phyloP scores from a whole-genome alignment of 2,888 invertebrate species.

The Caenorhabditis uteleia region DNA sequence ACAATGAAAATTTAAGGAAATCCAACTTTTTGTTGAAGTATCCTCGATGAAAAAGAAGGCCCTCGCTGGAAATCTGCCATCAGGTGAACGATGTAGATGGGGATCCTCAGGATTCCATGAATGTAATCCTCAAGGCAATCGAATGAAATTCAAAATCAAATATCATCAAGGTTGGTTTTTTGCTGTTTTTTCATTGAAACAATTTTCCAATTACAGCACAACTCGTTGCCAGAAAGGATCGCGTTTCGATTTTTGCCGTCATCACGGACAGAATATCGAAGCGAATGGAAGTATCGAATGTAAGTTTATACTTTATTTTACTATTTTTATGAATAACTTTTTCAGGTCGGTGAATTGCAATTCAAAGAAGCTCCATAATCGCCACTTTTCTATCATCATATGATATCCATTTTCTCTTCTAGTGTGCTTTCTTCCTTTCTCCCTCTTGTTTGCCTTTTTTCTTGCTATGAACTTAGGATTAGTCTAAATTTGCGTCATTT shows the following conservation, averaged over 20 bases:
- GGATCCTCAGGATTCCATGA: constrained; percentile 6
- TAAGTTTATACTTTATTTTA: neutral
- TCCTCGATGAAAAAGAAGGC: constrained; percentile 9
- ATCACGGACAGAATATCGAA: neutral
- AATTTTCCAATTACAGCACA: neutral
- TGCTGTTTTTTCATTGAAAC: neutral
- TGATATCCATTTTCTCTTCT: too few relatives aligned
- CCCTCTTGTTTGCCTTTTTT: too few relatives aligned
- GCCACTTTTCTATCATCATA: neutral
- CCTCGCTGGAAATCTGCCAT: constrained; percentile 1
- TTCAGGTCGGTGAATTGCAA: neutral
- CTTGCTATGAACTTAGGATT: too few relatives aligned
- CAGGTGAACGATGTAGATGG: constrained; percentile 1
- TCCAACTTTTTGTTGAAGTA: constrained; percentile 24
- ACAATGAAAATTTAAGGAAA: constrained; percentile 4
- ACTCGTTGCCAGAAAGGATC: constrained; percentile 2
- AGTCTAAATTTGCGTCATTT: too few relatives aligned
- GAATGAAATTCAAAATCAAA: constrained; percentile 11
- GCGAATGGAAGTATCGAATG: neutral
- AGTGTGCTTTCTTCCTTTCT: too few relatives aligned
- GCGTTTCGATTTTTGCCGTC: constrained; percentile 6
- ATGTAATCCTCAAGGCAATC: neutral
- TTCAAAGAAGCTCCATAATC: neutral
- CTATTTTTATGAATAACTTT: too few relatives aligned
- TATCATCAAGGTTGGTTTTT: constrained; percentile 11